Conservation (phyloP, 2,113 vertebrate species). For the Cygnus buccinator region DNA sequence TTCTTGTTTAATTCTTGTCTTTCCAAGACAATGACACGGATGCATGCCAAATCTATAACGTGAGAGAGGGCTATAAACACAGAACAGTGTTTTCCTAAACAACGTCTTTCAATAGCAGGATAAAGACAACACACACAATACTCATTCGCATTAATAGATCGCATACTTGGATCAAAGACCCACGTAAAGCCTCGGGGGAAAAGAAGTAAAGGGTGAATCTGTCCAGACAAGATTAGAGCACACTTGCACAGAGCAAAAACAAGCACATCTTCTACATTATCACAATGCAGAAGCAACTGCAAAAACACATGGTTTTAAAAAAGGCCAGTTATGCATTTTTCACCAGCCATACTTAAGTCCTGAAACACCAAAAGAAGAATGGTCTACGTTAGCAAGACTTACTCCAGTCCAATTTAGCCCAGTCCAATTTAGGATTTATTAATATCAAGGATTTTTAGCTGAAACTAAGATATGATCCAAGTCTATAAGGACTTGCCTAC, state of each 20-base stretch:
- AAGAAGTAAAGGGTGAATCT: not conserved
- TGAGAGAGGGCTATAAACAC: constrained; percentile 24
- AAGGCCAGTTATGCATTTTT: not conserved
- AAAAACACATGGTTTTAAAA: not conserved
- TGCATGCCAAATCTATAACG: constrained; percentile 53
- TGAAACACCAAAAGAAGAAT: not conserved
- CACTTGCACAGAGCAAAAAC: not conserved
- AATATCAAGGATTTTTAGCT: not conserved
- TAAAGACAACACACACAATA: constrained; percentile 23
- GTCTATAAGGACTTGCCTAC: not conserved
- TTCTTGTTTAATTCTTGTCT: constrained; percentile 45
- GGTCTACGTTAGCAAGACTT: not conserved
- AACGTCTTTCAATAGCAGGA: constrained; percentile 38
- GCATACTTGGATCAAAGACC: not conserved
- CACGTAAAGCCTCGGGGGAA: not conserved
- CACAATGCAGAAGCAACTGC: not conserved
- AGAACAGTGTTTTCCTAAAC: constrained; percentile 35
- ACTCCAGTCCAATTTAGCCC: not conserved
- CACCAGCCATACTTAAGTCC: not conserved
- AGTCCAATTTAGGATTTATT: not conserved
- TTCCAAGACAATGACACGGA: constrained; percentile 43
- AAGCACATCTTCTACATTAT: not conserved
- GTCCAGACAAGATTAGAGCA: not conserved
- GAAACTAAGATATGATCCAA: not conserved
- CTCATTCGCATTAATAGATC: not conserved